A percentile compares a stretch with the other conserved stretches of the same genome.
Conservation (phyloP, 2,113 vertebrate species). For the Pandion haliaetus region DNA sequence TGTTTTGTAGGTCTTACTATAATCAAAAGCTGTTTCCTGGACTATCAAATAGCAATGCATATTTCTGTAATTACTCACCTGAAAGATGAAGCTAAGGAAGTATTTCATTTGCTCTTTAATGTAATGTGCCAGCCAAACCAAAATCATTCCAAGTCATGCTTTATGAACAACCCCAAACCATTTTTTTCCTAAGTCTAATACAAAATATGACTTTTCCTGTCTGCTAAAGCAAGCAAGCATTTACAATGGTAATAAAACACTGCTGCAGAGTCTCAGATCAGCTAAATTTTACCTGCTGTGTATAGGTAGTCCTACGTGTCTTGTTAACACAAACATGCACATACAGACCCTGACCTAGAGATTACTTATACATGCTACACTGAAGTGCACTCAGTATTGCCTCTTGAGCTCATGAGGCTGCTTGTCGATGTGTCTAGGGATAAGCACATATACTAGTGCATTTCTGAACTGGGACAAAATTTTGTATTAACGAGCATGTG, state of each 20-base stretch:
- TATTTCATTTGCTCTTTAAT: neutral
- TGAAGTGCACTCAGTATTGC: neutral
- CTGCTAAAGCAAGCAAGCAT: neutral
- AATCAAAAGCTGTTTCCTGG: neutral
- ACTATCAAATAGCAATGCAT: neutral
- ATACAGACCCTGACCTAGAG: neutral
- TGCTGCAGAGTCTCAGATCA: neutral
- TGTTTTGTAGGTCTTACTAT: neutral
- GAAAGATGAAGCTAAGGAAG: neutral
- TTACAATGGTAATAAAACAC: neutral
- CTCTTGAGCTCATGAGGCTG: neutral
- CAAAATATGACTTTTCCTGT: neutral
- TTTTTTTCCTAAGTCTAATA: neutral
- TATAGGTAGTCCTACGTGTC: accelerated
- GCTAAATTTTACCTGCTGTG: neutral
- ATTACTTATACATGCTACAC: neutral
- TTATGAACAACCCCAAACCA: neutral
- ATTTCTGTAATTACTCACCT: neutral
- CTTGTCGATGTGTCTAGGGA: neutral
- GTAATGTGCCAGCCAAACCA: neutral
- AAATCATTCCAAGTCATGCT: neutral
- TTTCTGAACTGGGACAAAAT: neutral
- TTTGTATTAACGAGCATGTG: neutral
- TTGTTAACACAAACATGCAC: neutral
- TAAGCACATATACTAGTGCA: neutral